Evolutionary conservation across 2,888 invertebrate genomes (phyloP), one percentile per base, ranked within the genome.

Genomic region (Choreutis nemorana): DNA sequence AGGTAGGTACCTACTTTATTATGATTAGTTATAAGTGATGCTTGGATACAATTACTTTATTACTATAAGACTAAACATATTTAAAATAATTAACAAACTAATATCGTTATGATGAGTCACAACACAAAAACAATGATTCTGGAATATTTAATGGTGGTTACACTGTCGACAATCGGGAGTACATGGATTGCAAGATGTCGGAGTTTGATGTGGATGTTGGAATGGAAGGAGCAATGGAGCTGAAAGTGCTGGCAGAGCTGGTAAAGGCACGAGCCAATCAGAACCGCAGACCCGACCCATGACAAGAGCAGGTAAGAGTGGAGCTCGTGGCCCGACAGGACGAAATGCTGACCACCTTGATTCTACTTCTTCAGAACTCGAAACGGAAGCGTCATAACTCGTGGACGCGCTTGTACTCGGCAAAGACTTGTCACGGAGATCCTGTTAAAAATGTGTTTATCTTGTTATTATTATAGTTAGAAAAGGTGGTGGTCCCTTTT

Each of bases 241-340:
- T 0, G 75, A 77, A 0, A 78, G 45, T 0, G 77, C 47, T 0
- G 78, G 73, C 8, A 80, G 32, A 0, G 71, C 67, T 0, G 78
- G 78, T 23, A 79, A 40, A 0, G 78, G 79, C 8, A 80, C 72
- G 30, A 80, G 50, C 79, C 80, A 80, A 14, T 80, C 80, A 0
- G 79, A 75, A 0, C 79, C 80, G 28, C 78, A 79, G 1, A 80
- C 79, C n/a, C 79, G 47, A 3, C 78, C 75, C 70, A 80, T 78
- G 10, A 78, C 77, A 7, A 80, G 35, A 0, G 79, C 75, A 0
- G 78, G 75, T 5, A 79, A 45, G 21, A 77, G 39, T 1, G 78
- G 79, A n/a, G 75, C 67, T 1, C 77, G 56, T 0, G 71, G 77
- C 0, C 78, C 77, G 1, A 80, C 80, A 0, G 79, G 80, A 3